Conservation (phyloP, 2,113 vertebrate genomes). For the Euleptes europaea region DNA sequence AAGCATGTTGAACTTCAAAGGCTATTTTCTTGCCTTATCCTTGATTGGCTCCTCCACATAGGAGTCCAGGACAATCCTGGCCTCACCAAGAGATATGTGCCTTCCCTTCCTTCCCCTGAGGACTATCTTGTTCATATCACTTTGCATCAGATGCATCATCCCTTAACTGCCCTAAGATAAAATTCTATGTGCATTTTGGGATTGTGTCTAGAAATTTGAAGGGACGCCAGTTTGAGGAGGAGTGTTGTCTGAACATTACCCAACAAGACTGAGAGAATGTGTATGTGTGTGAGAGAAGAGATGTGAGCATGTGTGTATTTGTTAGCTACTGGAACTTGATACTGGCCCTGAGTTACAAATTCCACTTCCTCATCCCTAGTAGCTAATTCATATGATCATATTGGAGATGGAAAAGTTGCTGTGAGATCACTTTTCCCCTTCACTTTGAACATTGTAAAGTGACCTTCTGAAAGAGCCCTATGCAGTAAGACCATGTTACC, state of each 20-base stretch:
- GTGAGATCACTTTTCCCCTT: not conserved
- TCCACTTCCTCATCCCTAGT: not conserved
- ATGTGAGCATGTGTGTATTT: not conserved
- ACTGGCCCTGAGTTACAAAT: not conserved
- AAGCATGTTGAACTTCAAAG: not conserved
- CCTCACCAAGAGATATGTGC: too few species aligned
- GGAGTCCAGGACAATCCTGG: too few species aligned
- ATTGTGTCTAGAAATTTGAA: not conserved
- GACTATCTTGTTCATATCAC: not conserved
- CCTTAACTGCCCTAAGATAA: not conserved
- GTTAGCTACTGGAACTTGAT: not conserved
- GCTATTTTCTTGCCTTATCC: not conserved
- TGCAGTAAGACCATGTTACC: slow-evolving; percentile 2
- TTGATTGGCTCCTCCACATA: not conserved
- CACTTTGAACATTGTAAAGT: not conserved
- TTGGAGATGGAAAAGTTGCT: not conserved
- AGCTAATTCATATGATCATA: not conserved
- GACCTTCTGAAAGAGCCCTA: not conserved
- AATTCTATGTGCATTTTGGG: not conserved
- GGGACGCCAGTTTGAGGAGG: not conserved
- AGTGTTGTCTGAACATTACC: not conserved
- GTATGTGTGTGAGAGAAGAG: too few species aligned
- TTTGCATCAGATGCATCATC: not conserved
- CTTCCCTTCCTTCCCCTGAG: too few species aligned
- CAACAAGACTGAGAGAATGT: not conserved